A percentile compares a stretch with the other conserved stretches of the same genome.
Evolutionary conservation across 2,797 vertebrate genomes (phyloP).

Genomic region (Stomatorhinus walkeri): DNA sequence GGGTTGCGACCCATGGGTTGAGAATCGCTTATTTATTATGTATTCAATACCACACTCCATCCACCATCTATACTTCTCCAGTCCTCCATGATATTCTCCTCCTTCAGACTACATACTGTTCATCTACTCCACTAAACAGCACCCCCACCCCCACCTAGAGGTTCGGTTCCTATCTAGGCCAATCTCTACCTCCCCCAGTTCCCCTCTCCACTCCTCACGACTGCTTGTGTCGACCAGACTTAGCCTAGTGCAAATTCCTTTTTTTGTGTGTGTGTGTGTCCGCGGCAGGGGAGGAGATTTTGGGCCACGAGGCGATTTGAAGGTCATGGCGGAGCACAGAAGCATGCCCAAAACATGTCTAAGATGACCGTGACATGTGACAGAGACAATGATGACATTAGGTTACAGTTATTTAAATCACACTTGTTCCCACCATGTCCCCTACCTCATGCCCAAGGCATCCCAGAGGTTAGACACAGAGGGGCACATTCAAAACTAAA

Average conservation of each 20-base stretch:
- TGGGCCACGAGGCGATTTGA: background rate
- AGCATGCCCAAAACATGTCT: background rate
- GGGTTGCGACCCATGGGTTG: background rate
- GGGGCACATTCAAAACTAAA: background rate
- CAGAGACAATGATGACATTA: background rate
- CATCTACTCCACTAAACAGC: background rate
- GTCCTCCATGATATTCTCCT: constrained; percentile 55
- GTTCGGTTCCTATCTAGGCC: background rate
- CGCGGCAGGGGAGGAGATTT: background rate
- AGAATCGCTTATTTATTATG: background rate
- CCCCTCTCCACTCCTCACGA: background rate
- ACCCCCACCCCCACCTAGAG: background rate
- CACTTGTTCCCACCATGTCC: background rate
- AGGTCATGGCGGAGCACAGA: background rate
- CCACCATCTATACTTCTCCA: background rate
- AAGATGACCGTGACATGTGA: background rate
- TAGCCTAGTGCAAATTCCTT: background rate
- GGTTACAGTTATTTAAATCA: background rate
- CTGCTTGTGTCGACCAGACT: background rate
- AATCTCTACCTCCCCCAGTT: background rate
- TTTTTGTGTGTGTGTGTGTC: background rate
- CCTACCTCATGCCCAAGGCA: background rate
- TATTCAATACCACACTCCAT: background rate
- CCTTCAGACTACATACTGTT: constrained; percentile 60
- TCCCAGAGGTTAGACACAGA: background rate